Evolutionary conservation across 2,113 vertebrate species (phyloP).

Genomic region (Perca schrenkii): DNA sequence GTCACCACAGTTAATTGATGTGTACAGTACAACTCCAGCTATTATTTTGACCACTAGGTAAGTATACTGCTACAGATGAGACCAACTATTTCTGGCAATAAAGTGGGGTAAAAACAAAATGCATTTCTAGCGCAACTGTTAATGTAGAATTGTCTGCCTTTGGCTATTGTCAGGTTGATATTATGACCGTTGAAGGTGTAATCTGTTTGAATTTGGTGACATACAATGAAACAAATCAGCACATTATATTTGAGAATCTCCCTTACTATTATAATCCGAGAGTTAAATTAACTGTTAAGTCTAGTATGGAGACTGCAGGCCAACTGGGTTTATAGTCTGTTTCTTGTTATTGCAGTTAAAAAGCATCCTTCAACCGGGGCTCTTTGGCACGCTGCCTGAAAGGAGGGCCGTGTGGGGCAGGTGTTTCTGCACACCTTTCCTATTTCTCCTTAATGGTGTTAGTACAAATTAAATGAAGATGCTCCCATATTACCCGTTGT

Average conservation of each 20-base stretch:
- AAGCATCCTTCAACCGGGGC: conserved; percentile 77
- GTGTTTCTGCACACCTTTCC: conserved; percentile 59
- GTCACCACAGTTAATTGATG: neutral
- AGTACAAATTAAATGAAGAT: conserved; percentile 30
- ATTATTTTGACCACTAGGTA: conserved; percentile 16
- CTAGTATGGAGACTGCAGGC: conserved; percentile 43
- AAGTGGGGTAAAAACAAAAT: neutral
- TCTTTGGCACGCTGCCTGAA: conserved; percentile 79
- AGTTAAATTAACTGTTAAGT: conserved; percentile 16
- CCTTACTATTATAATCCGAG: conserved; percentile 4
- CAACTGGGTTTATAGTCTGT: conserved; percentile 80
- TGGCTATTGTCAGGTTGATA: neutral
- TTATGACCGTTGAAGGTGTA: neutral
- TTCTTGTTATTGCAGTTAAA: conserved; percentile 86
- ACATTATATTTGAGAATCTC: conserved; percentile 65
- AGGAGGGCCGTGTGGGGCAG: conserved; percentile 52
- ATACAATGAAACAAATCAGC: neutral
- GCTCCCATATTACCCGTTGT: conserved; percentile 19
- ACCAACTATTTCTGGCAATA: neutral
- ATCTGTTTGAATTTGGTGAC: neutral
- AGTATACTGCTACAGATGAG: conserved; percentile 11
- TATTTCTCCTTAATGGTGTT: conserved; percentile 58
- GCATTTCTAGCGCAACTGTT: neutral
- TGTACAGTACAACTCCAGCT: neutral
- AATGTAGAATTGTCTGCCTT: neutral